A percentile compares a stretch with the other conserved stretches of the same genome.
These are phyloP conservation scores for Lates japonicus DNA, from an alignment of 2,797 vertebrate species.

Conservation along the genomic window DNA sequence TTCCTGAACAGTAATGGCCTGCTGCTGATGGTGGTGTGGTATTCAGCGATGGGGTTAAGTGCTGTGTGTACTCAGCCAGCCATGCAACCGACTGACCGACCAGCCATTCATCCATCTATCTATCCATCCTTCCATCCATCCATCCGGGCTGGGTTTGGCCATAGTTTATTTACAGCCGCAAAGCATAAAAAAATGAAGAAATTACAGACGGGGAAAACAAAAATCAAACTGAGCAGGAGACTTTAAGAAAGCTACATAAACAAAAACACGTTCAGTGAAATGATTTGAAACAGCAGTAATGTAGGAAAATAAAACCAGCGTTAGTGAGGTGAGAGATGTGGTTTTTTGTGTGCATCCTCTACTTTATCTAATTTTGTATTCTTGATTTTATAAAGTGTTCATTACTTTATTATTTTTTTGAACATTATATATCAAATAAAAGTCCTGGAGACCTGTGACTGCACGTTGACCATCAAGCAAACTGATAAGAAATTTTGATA, in stretches of 20 bases:
- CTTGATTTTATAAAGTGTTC: too few relatives aligned
- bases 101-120: constrained; percentile 16
- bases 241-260: constrained; percentile 5
- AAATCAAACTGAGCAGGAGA: not conserved
- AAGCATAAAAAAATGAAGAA: constrained; percentile 2
- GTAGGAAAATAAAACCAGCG: not conserved
- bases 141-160: constrained; percentile 9
- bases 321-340: too few relatives aligned
- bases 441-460: not conserved
- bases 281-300: not conserved
- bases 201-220: not conserved
- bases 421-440: not conserved
- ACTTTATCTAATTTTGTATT: too few relatives aligned
- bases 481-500: not conserved
- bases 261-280: not conserved
- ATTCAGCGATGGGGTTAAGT: constrained; percentile 76
- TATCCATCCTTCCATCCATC: not conserved
- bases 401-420: too few relatives aligned
- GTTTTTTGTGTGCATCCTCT: too few relatives aligned
- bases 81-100: constrained; percentile 42
- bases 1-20: constrained; percentile 83
- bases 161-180: constrained; percentile 30
- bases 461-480: not conserved
- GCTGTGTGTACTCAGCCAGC: constrained; percentile 64
- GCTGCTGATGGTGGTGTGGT: constrained; percentile 64